Base-by-base conservation (phyloP, 2,888 invertebrate species). In the Beris morrisii region DNA sequence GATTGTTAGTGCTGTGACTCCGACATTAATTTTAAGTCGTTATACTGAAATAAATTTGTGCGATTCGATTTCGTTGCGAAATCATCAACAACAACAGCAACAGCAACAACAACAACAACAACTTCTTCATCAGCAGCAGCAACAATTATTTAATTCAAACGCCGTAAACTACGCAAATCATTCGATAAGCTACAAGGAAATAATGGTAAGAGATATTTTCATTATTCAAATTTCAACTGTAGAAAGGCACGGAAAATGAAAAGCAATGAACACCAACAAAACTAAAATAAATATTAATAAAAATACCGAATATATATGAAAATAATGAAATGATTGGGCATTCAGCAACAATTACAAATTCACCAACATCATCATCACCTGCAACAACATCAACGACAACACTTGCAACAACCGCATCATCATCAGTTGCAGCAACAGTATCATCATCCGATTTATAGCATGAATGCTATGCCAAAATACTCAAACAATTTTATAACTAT, bases 1-100 rank as follows among this genome's bases (percentile, higher is more conserved):
- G 54, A 59, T 71, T 69, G 70, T 73, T 56, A 70, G 69, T 70
- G 67, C 71, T 15, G 65, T 73, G 55, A 66, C 73, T 58, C 73
- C 73, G n/a, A 72, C 74, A 55, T 69, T 74, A 59, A 72, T 74
- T 54, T 59, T 74, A 57, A 74, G 72, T 71, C 74, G 73, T 66
- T 74, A 73, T 64, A 74, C 73, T 48, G 74, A 74, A 72, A 74
- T 74, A 55, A 74, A 73, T 71, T 69, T 73, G 66, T 73, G 74
- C 67, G 74, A 73, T 71, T 71, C 71, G 13, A 65, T 71, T 53
- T 65, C 71, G 38, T 63, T 71, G 59, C 66, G 69, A 74, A 74
- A 75, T 73, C 75, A 77, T 71, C 75, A 75, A 70, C 75, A 77
- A 70, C 70, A 72, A 28, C 70, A 67, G 43, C 54, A 63, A 5